Evolutionary conservation across 2,888 invertebrate genomes (phyloP).

Genomic region (Megalurothrips usitatus): DNA sequence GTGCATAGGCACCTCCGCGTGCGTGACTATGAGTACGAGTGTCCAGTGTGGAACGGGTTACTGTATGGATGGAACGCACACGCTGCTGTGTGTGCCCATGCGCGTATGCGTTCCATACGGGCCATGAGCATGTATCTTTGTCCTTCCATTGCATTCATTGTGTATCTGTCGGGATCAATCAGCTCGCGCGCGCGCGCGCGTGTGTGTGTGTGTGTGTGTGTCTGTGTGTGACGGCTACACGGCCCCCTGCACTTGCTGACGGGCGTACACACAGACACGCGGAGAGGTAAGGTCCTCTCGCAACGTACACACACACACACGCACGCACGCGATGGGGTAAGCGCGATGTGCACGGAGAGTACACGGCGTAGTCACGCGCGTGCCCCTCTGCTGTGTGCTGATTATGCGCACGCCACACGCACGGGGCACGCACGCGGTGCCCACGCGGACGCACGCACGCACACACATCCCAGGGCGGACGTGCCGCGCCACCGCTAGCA

Average conservation of each 20-base stretch:
- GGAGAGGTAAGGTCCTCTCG: neutral
- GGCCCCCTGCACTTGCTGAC: neutral
- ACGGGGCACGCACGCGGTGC: too few relatives aligned
- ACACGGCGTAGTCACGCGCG: neutral
- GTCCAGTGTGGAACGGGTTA: neutral
- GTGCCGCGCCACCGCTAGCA: too few relatives aligned
- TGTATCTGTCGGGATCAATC: constrained; percentile 9
- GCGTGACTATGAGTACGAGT: too few relatives aligned
- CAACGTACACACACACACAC: neutral
- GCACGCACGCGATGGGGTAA: neutral
- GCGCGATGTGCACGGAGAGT: neutral
- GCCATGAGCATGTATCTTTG: neutral
- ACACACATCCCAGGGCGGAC: too few relatives aligned
- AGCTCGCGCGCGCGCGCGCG: neutral
- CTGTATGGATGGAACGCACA: neutral
- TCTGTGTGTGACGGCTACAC: neutral
- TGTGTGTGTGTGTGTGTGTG: neutral
- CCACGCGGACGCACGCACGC: too few relatives aligned
- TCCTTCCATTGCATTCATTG: neutral
- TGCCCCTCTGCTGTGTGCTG: neutral
- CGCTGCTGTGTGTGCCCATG: neutral
- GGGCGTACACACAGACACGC: neutral
- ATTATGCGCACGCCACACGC: neutral
- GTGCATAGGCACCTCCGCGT: neutral
- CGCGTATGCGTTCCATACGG: neutral